These are phyloP conservation scores for Clarias macrocephalus DNA, from an alignment of 2,113 vertebrate genomes.

Conservation along the genomic window DNA sequence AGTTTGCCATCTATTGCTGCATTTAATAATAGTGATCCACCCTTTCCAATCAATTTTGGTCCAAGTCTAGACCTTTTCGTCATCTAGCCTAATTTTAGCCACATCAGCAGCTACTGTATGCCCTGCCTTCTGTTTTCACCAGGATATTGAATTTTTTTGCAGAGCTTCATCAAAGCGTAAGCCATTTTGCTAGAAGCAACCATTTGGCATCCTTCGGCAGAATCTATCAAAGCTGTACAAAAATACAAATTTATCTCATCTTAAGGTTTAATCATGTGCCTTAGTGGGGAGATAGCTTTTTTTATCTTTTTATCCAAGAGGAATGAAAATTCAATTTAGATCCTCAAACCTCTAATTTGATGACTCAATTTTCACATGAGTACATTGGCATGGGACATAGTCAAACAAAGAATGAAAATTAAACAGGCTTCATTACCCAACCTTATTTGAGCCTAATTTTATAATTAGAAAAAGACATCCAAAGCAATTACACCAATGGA, in stretches of 20 bases:
- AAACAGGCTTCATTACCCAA: slow-evolving; percentile 63
- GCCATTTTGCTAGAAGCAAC: slow-evolving; percentile 17
- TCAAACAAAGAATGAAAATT: slow-evolving; percentile 49
- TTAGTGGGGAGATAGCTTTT: slow-evolving; percentile 24
- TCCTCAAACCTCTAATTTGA: slow-evolving; percentile 51
- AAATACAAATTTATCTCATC: slow-evolving; percentile 39
- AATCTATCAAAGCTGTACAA: slow-evolving; percentile 20
- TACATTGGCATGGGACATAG: slow-evolving; percentile 46
- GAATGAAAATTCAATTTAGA: slow-evolving; percentile 54
- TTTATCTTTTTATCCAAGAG: slow-evolving; percentile 44
- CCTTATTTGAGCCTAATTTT: slow-evolving; percentile 67
- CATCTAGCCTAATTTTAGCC: neutral
- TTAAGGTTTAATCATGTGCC: slow-evolving; percentile 29
- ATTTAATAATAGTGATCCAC: neutral
- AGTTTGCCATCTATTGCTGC: neutral
- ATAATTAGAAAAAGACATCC: slow-evolving; percentile 70
- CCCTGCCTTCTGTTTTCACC: neutral
- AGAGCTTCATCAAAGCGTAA: slow-evolving; percentile 27
- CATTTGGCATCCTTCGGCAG: slow-evolving; percentile 17
- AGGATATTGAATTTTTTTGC: slow-evolving; percentile 1
- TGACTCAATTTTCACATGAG: slow-evolving; percentile 50
- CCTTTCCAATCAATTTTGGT: neutral
- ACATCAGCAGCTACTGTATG: neutral
- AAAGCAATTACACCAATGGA: slow-evolving; percentile 61
- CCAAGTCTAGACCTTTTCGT: neutral